Conservation (phyloP, 2,113 vertebrate species). For the Dicentrarchus labrax region DNA sequence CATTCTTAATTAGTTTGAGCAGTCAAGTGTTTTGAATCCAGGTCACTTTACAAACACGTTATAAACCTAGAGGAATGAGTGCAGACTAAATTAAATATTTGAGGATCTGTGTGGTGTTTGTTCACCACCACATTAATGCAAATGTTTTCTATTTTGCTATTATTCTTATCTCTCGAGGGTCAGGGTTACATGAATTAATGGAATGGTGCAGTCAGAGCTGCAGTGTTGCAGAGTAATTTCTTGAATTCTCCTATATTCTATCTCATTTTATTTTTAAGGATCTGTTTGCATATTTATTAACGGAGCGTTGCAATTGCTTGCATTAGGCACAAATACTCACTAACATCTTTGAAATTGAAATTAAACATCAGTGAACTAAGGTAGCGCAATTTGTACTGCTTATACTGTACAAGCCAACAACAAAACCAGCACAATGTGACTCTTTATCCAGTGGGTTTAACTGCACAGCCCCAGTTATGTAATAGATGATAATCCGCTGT, state of each 20-base stretch:
- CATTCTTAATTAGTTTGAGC: neutral
- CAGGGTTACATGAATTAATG: neutral
- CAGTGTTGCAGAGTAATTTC: neutral
- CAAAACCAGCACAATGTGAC: constrained; percentile 65
- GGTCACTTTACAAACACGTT: neutral
- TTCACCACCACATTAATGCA: no score
- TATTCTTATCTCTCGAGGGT: neutral
- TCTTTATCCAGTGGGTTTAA: constrained; percentile 77
- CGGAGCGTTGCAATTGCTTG: neutral
- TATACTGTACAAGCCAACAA: constrained; percentile 20
- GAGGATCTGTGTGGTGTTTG: neutral
- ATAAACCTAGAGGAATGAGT: neutral
- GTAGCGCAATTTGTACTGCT: neutral
- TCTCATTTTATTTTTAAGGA: neutral
- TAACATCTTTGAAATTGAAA: neutral
- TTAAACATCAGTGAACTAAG: neutral
- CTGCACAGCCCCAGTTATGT: constrained; percentile 78
- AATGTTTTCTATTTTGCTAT: neutral
- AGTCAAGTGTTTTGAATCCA: neutral
- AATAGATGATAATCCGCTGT: constrained; percentile 81
- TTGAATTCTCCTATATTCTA: neutral
- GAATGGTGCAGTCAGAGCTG: neutral
- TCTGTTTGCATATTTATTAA: neutral
- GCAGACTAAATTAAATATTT: neutral
- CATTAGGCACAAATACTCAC: neutral